Evolutionary conservation across 2,113 vertebrate genomes (phyloP), one percentile per base, ranked within the genome.

Genomic region (Canis aureus): DNA sequence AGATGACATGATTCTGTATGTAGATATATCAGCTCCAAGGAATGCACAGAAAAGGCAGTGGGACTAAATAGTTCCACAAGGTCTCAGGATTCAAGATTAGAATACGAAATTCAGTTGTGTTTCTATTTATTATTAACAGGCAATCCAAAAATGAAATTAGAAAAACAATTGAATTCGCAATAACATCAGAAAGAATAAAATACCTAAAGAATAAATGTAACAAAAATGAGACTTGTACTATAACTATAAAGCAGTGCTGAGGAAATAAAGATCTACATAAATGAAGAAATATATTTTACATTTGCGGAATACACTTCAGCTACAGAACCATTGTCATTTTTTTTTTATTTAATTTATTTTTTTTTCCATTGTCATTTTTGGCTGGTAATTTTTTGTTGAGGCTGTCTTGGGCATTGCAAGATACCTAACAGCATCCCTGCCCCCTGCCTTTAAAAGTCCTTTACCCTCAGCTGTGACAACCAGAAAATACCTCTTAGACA

Each of bases 101-200:
- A 35, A 71, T 96, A 66, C 12, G 88, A 57, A 82, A 71, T 88
- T 74, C 64, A 69, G 0, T 79, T 80, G 32, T 91, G 29, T 84
- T 84, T 95, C 27, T 84, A 3, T 15, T 4, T 90, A 59, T 95
- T 86, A 76, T 19, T 25, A 79, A 51, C n/a, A 87, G 49, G n/a
- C n/a, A 64, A 57, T 88, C 55, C 32, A 92, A 88, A 89, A 89
- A 35, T 88, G 27, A 95, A 81, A 64, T 80, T n/a, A 25, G 73
- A 69, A 62, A 83, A 35, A 78, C 62, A 87, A 4, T 69, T 27
- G n/a, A 10, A 76, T 83, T 62, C 55, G 38, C 71, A 64, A 10
- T 86, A 87, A 1, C 4, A 19, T 55, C 69, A 59, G 62, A 91
- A 95, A 79, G 35, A 79, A 51, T 67, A 60, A 90, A 74, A 67